These are phyloP conservation scores for Heteropelma amictum DNA, from an alignment of 2,888 invertebrate genomes.

Conservation along the genomic window DNA sequence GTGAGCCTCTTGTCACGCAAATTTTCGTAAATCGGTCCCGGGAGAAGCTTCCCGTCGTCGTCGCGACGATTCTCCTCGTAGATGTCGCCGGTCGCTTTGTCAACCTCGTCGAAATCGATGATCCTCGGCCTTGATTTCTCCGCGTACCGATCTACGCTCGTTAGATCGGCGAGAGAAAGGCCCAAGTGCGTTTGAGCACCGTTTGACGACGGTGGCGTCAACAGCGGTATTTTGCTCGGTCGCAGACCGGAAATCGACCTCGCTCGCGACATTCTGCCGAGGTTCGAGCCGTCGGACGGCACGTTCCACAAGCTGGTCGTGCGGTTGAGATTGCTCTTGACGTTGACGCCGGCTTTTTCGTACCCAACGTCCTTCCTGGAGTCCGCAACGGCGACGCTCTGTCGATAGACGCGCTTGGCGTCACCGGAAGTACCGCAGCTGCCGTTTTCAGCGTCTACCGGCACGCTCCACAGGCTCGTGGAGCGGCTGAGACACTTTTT, in stretches of 20 bases:
- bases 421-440: slow-evolving; percentile 6
- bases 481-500: slow-evolving; percentile 70
- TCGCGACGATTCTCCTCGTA: slow-evolving; percentile 72
- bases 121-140: slow-evolving; percentile 61
- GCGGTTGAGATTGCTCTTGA: slow-evolving; percentile 64
- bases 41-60: slow-evolving; percentile 67
- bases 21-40: slow-evolving; percentile 67
- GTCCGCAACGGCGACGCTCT: slow-evolving; percentile 40
- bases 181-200: slow-evolving; percentile 61
- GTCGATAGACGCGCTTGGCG: slow-evolving; percentile 40
- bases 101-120: slow-evolving; percentile 68
- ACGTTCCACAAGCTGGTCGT: slow-evolving; percentile 74
- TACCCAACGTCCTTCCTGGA: slow-evolving; percentile 37
- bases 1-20: slow-evolving; percentile 38
- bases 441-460: slow-evolving; percentile 47
- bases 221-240: slow-evolving; percentile 73
- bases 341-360: slow-evolving; percentile 9
- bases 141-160: slow-evolving; percentile 70
- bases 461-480: slow-evolving; percentile 70
- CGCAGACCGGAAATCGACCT: slow-evolving; percentile 62
- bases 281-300: slow-evolving; percentile 52
- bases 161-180: slow-evolving; percentile 75
- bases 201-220: slow-evolving; percentile 65
- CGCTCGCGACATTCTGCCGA: slow-evolving; percentile 57
- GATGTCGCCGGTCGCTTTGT: slow-evolving; percentile 67